Evolutionary conservation across 2,797 vertebrate species (phyloP).

Genomic region (Ateles fusciceps): DNA sequence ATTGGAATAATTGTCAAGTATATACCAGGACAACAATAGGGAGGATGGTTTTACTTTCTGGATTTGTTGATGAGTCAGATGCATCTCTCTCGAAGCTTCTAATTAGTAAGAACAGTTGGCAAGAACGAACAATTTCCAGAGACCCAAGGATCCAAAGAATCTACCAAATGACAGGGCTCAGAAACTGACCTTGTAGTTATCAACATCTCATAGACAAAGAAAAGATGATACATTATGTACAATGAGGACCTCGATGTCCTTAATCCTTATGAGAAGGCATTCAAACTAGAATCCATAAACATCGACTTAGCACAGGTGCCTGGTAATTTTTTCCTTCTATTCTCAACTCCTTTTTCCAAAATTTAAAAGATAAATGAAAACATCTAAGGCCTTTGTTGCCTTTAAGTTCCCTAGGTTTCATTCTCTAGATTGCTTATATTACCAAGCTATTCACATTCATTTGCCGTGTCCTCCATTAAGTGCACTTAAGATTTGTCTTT

Average conservation of each 20-base stretch:
- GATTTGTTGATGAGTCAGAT: slow-evolving; percentile 93
- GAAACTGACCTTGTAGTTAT: slow-evolving; percentile 95
- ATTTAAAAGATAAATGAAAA: slow-evolving; percentile 77
- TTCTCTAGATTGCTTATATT: slow-evolving; percentile 74
- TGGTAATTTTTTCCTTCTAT: slow-evolving; percentile 74
- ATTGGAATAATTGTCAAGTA: slow-evolving; percentile 97
- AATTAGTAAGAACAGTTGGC: slow-evolving; percentile 94
- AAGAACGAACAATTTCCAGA: slow-evolving; percentile 96
- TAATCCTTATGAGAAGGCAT: slow-evolving; percentile 80
- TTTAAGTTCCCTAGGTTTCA: slow-evolving; percentile 50
- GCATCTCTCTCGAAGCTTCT: slow-evolving; percentile 94
- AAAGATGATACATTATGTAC: slow-evolving; percentile 95
- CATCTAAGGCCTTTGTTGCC: slow-evolving; percentile 75
- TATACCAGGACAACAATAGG: slow-evolving; percentile 95
- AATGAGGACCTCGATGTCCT: slow-evolving; percentile 84
- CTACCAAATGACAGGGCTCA: slow-evolving; percentile 96
- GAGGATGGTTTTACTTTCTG: slow-evolving; percentile 93
- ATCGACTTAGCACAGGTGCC: slow-evolving; percentile 73
- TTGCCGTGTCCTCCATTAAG: background rate
- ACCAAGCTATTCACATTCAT: slow-evolving; percentile 53
- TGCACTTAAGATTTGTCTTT: slow-evolving; percentile 39
- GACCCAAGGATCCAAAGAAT: slow-evolving; percentile 95
- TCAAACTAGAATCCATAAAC: slow-evolving; percentile 78
- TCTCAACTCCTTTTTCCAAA: slow-evolving; percentile 71
- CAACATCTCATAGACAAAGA: slow-evolving; percentile 95